These are phyloP conservation scores for Mastigias papua DNA, from an alignment of 30 jellyfish, hydroid and myxozoan genomes.

Conservation along the genomic window DNA sequence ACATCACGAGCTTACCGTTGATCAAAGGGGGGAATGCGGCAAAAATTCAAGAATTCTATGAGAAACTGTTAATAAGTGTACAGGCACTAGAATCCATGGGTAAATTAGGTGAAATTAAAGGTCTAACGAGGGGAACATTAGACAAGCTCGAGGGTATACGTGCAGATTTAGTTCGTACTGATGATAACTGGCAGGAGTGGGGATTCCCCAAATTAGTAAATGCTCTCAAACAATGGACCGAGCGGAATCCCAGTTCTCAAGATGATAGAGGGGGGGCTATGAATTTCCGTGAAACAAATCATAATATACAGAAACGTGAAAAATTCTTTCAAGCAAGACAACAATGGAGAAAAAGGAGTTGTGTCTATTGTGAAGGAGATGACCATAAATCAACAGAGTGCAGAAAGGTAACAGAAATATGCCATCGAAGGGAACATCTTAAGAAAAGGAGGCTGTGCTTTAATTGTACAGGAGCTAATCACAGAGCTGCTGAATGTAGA, in stretches of 20 bases:
- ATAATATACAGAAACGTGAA: conserved; percentile 26
- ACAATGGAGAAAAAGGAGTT: conserved; percentile 13
- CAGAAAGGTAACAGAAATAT: neutral
- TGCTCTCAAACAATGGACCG: conserved; percentile 80
- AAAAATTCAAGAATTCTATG: conserved; percentile 70
- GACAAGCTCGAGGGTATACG: conserved; percentile 75
- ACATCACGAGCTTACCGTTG: conserved; percentile 61
- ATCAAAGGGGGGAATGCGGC: conserved; percentile 50
- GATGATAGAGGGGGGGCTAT: conserved; percentile 50
- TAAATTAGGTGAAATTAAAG: conserved; percentile 66
- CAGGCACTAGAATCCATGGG: conserved; percentile 87
- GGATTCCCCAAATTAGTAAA: conserved; percentile 55
- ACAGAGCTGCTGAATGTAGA: conserved; percentile 55
- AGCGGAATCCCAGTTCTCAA: conserved; percentile 70
- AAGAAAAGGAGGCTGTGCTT: conserved; percentile 54
- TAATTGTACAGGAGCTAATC: conserved; percentile 73
- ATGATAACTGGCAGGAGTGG: conserved; percentile 86
- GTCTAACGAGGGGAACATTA: conserved; percentile 65
- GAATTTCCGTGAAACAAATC: conserved; percentile 37
- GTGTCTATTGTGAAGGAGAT: conserved; percentile 27
- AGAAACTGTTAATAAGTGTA: conserved; percentile 53
- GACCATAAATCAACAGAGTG: conserved; percentile 11
- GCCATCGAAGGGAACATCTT: conserved; percentile 8
- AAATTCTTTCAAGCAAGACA: conserved; percentile 42
- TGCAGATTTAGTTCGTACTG: conserved; percentile 71